These are phyloP conservation scores for Cataglyphis livida DNA, from an alignment of 2,888 invertebrate species.

Conservation along the genomic window DNA sequence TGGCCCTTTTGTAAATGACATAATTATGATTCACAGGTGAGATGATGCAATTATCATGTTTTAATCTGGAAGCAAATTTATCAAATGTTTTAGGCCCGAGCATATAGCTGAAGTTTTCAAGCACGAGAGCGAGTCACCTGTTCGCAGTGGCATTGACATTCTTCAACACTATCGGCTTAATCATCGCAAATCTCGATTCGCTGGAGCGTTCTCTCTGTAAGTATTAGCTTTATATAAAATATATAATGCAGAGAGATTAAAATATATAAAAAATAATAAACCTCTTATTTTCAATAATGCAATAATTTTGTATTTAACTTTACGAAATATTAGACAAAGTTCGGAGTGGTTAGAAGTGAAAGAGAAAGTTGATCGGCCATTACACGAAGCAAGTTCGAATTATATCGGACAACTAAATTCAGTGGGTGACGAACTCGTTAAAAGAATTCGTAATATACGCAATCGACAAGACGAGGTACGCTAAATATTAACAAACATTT, in stretches of 20 bases:
- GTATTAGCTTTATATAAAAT: slow-evolving; percentile 26
- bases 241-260: background rate
- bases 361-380: slow-evolving; percentile 86
- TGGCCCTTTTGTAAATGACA: slow-evolving; percentile 89
- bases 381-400: slow-evolving; percentile 84
- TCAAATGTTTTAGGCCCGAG: slow-evolving; percentile 86
- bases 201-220: slow-evolving; percentile 88
- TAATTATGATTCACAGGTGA: slow-evolving; percentile 87
- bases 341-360: slow-evolving; percentile 88
- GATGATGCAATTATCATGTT: background rate
- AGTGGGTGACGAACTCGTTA: slow-evolving; percentile 84
- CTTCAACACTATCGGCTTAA: slow-evolving; percentile 89
- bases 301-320: background rate
- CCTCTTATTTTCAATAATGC: background rate
- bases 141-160: slow-evolving; percentile 89
- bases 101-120: slow-evolving; percentile 88
- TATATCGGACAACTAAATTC: slow-evolving; percentile 82
- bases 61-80: background rate
- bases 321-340: slow-evolving; percentile 86
- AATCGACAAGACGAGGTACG: slow-evolving; percentile 89
- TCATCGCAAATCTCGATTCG: slow-evolving; percentile 87
- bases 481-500: background rate
- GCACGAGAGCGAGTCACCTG: slow-evolving; percentile 88
- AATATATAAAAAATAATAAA: slow-evolving; percentile 20
- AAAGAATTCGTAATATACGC: slow-evolving; percentile 87